Evolutionary conservation across 2,797 vertebrate species (phyloP), one percentile per base, ranked within the genome.

Genomic region (Poliocrania exsul): DNA sequence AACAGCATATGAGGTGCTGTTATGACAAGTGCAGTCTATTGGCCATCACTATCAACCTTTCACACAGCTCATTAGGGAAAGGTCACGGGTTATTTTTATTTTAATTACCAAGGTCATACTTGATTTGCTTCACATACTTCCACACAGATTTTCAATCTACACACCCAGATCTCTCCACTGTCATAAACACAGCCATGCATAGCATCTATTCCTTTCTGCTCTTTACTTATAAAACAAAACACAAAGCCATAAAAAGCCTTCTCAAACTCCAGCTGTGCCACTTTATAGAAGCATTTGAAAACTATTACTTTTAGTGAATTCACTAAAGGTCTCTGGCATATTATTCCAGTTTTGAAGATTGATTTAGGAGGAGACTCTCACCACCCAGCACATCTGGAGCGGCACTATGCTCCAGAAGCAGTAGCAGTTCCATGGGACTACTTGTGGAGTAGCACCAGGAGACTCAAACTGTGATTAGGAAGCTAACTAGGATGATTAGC

Each of bases 211-310:
- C 71, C 81, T 92, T 93, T 72, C 81, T 86, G 83, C 64, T 93
- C 78, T 86, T 90, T 66, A 84, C 46, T 93, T 88, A 42, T 10
- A 82, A 94, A 94, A 71, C 88, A 79, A 95, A 81, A 81, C 78
- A 94, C 60, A 88, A 93, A 95, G 88, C 66, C 33, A 56, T 92
- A 95, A 96, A 96, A 93, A 49, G 71, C 51, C 56, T 93, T 94
- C 88, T 92, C 4, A 4, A 77, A 80, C 78, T 94, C 95, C 92
- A 92, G 92, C 95, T 95, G 86, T 93, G 92, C 60, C 86, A 90
- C 44, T 95, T 96, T 77, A 84, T 90, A 51, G 77, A 90, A 93
- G 66, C 88, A 93, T 97, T 93, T 92, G 90, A 95, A 93, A 96
- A 93, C 83, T 62, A 86, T 95, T 92, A 88, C 75, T 79, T 95